phyloP scores from a whole-genome alignment of 2,113 vertebrate genomes.

The Embiotoca jacksoni region DNA sequence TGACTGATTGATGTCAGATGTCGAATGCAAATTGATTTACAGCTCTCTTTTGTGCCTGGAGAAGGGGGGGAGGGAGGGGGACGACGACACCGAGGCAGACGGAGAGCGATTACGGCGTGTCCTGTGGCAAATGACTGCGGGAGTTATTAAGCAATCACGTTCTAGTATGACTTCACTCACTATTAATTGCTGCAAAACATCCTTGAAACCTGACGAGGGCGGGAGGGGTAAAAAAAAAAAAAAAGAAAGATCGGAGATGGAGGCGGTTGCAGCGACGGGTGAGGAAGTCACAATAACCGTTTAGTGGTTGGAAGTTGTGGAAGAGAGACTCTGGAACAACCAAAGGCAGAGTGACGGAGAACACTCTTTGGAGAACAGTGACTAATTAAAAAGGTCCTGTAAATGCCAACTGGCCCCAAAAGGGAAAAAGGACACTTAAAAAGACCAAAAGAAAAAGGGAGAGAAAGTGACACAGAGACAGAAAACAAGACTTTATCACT shows the following conservation, averaged over 20 bases:
- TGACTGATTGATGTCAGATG: conserved; percentile 81
- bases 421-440: conserved; percentile 87
- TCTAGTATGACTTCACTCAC: conserved; percentile 56
- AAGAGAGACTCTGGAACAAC: conserved; percentile 79
- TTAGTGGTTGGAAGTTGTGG: conserved; percentile 66
- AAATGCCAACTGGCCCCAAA: conserved; percentile 82
- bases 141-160: conserved; percentile 68
- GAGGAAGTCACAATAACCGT: conserved; percentile 48
- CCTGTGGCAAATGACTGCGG: conserved; percentile 47
- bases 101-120: conserved; percentile 40
- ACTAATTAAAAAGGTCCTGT: conserved; percentile 89
- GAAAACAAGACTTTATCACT: not conserved
- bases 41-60: conserved; percentile 59
- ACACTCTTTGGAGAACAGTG: conserved; percentile 83
- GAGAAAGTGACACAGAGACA: conserved; percentile 26
- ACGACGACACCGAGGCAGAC: conserved; percentile 35
- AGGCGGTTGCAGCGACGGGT: conserved; percentile 32
- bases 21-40: conserved; percentile 79
- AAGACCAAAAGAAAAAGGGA: conserved; percentile 66
- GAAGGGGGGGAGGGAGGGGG: conserved; percentile 29
- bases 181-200: conserved; percentile 62
- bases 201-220: conserved; percentile 43
- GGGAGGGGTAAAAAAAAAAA: not conserved
- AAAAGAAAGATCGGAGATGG: conserved; percentile 12
- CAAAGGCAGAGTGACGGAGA: conserved; percentile 79